Percentiles rank a stretch among this genome's conserved stretches.
Conservation (phyloP, 2,888 invertebrate genomes). For the Orthosia incerta region DNA sequence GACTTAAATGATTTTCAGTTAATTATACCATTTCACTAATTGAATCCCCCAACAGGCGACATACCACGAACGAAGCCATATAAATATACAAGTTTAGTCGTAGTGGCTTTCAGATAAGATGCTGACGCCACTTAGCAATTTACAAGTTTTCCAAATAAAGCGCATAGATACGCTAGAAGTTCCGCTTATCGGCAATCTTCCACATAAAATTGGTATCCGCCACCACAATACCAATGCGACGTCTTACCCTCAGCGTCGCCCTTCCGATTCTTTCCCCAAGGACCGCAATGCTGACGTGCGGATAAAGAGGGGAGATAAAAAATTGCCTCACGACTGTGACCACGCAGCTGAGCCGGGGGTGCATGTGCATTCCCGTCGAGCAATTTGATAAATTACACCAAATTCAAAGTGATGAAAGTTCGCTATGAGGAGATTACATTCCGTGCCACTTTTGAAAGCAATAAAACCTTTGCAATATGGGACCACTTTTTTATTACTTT, state of each 20-base stretch:
- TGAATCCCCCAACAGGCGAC: conserved; percentile 30
- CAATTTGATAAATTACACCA: conserved; percentile 89
- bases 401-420: conserved; percentile 84
- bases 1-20: conserved; percentile 65
- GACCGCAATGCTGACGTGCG: conserved; percentile 79
- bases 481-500: conserved; percentile 49
- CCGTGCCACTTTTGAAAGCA: conserved; percentile 62
- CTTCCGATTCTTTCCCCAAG: conserved; percentile 82
- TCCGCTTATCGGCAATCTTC: conserved; percentile 77
- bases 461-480: conserved; percentile 62
- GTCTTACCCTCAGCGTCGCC: conserved; percentile 72
- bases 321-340: conserved; percentile 82
- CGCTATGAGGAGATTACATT: conserved; percentile 77
- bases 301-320: conserved; percentile 82
- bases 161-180: conserved; percentile 67
- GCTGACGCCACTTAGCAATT: conserved; percentile 48
- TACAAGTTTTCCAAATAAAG: conserved; percentile 65
- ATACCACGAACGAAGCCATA: background rate
- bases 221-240: conserved; percentile 75
- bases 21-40: conserved; percentile 66
- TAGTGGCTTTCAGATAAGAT: conserved; percentile 26
- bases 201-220: conserved; percentile 74
- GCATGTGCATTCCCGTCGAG: conserved; percentile 84
- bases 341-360: conserved; percentile 84
- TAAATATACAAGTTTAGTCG: conserved; percentile 13